Conservation (phyloP, 2,888 invertebrate genomes). For the Drosophila prostipennis region DNA sequence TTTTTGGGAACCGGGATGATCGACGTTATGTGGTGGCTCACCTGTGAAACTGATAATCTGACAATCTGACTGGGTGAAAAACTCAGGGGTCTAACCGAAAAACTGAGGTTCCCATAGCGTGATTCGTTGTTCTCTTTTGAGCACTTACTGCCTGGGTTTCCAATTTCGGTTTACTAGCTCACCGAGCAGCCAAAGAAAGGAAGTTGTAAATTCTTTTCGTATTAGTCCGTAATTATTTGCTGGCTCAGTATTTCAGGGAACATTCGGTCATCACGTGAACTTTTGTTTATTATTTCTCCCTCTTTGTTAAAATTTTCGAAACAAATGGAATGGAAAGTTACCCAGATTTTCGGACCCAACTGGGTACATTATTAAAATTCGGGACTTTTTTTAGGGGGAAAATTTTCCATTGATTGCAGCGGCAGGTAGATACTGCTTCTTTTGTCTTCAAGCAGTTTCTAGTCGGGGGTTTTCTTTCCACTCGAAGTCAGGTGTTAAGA, state of each 20-base stretch:
- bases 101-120: constrained; percentile 31
- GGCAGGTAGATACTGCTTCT: constrained; percentile 12
- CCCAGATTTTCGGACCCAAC: constrained; percentile 16
- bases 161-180: constrained; percentile 3
- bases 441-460: constrained; percentile 18
- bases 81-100: neutral
- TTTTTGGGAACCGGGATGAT: constrained; percentile 26
- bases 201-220: constrained; percentile 51
- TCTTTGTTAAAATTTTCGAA: constrained; percentile 8
- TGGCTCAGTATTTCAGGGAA: constrained; percentile 29
- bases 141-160: constrained; percentile 28
- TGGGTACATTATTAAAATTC: constrained; percentile 3
- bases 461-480: constrained; percentile 11
- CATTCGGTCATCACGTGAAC: constrained; percentile 40
- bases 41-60: constrained; percentile 37
- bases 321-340: constrained; percentile 35
- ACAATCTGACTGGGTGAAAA: constrained; percentile 17
- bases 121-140: constrained; percentile 11
- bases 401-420: constrained; percentile 27
- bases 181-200: constrained; percentile 19
- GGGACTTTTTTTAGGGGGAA: constrained; percentile 7
- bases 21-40: neutral
- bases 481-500: constrained; percentile 13
- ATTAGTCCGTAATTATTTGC: constrained; percentile 46
- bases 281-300: constrained; percentile 9